Evolutionary conservation across 2,113 vertebrate genomes (phyloP), one percentile per base, ranked within the genome.

Genomic region (Dicentrarchus labrax): DNA sequence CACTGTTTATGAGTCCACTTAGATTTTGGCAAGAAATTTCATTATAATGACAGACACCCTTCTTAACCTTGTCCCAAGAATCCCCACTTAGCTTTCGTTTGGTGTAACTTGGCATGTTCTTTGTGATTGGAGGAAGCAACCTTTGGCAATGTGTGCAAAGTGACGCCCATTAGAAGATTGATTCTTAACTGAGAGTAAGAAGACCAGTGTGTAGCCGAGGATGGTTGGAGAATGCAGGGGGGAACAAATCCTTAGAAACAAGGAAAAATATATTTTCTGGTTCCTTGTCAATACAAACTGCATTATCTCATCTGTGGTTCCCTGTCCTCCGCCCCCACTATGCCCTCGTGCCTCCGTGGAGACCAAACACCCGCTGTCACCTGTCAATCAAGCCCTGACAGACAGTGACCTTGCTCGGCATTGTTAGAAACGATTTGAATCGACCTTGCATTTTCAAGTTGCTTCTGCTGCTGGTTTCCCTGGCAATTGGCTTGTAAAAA

Each of bases 351-450:
- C 19, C 80, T 53, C 70, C 36, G 21, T 19, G 22, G 82, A 68
- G 85, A 89, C 83, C 81, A 65, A 82, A 84, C 86, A 83, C 89
- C 85, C 70, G 57, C 93, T 94, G 92, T 94, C 93, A 94, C 82
- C 88, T 95, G 94, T 90, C 93, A 94, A 89, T 95, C 93, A 93
- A 70, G 41, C 24, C 45, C 77, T 91, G 92, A 93, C 83, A 67
- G 88, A 82, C 85, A n/a, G 76, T 89, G 94, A 94, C 95, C 92
- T 95, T 94, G 91, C 69, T 54, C 71, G 62, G 85, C 84, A 80
- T 94, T 92, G 90, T 91, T 92, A 71, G 83, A 84, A 89, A 89
- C 64, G 8, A 85, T 88, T 82, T 80, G 80, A 89, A 91, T 92
- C 80, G 88, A 94, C 87, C 89, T 90, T 88, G 88, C 78, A 60